Conservation (phyloP, 2,797 vertebrate genomes). For the Takifugu rubripes region DNA sequence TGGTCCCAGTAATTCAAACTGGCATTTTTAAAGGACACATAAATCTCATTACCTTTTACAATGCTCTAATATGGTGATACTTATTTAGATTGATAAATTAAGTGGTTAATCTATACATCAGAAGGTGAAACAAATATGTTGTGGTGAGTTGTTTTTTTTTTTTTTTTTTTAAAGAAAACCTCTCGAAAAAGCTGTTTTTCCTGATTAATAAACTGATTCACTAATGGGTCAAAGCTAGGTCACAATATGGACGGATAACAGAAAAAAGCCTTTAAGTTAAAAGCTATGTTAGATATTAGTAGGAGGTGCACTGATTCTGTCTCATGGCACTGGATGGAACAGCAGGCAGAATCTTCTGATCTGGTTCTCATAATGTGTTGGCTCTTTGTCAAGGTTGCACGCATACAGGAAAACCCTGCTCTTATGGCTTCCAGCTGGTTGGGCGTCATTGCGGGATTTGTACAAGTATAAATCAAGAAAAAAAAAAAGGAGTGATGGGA, state of each 20-base stretch:
- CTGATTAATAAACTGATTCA: too few species aligned
- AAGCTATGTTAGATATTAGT: slow-evolving; percentile 26
- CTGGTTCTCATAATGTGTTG: slow-evolving; percentile 40
- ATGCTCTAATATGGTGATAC: too few species aligned
- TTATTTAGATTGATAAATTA: too few species aligned
- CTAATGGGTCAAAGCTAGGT: background rate
- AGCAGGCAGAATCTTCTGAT: slow-evolving; percentile 10
- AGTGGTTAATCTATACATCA: too few species aligned
- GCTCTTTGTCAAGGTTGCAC: slow-evolving; percentile 28
- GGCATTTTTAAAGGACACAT: too few species aligned
- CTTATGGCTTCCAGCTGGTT: slow-evolving; percentile 66
- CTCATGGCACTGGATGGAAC: slow-evolving; percentile 14
- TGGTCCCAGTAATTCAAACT: too few species aligned
- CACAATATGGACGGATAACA: background rate
- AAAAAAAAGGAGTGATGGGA: slow-evolving; percentile 41
- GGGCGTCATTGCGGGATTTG: slow-evolving; percentile 63
- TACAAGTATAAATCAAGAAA: slow-evolving; percentile 60
- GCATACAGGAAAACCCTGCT: slow-evolving; percentile 32
- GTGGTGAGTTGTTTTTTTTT: too few species aligned
- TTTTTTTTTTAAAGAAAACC: too few species aligned
- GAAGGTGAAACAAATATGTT: too few species aligned
- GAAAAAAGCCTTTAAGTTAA: slow-evolving; percentile 19
- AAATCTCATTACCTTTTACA: too few species aligned
- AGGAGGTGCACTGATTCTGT: slow-evolving; percentile 13
- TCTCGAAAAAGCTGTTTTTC: too few species aligned